These are phyloP conservation scores for Hymenochirus boettgeri DNA, from an alignment of 2,113 vertebrate genomes.

Conservation along the genomic window DNA sequence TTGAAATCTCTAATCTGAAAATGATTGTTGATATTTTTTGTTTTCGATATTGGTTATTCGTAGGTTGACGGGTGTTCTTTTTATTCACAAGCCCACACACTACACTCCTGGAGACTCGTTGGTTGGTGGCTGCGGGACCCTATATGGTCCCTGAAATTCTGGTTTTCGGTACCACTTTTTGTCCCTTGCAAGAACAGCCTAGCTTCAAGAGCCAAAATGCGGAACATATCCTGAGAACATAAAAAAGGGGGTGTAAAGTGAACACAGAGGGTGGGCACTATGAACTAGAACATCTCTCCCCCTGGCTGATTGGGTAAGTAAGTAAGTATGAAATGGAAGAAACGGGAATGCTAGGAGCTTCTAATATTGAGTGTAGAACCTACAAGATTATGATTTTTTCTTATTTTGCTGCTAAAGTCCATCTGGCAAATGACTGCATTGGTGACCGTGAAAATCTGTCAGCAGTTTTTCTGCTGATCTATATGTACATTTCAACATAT, in stretches of 20 bases:
- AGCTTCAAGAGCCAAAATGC: conserved; percentile 81
- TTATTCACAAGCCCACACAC: conserved; percentile 90
- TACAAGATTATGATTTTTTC: too few relatives aligned
- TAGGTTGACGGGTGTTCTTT: conserved; percentile 94
- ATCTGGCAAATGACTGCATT: too few relatives aligned
- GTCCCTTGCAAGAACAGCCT: conserved; percentile 77
- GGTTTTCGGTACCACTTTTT: conserved; percentile 65
- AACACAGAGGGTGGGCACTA: conserved; percentile 66
- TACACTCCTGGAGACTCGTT: conserved; percentile 94
- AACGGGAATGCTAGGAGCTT: conserved; percentile 20
- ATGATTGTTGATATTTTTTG: too few relatives aligned
- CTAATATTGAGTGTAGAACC: conserved; percentile 12
- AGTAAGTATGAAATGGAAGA: not conserved
- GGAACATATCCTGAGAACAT: conserved; percentile 86
- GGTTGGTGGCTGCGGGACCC: conserved; percentile 89
- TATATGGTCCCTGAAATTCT: conserved; percentile 93
- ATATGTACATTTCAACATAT: too few relatives aligned
- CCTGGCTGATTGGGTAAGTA: conserved; percentile 41
- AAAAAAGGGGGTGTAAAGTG: conserved; percentile 57
- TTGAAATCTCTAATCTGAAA: too few relatives aligned
- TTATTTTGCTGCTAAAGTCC: too few relatives aligned
- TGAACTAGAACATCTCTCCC: conserved; percentile 89
- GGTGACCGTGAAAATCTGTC: too few relatives aligned
- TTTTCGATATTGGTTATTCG: not conserved
- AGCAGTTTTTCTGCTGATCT: too few relatives aligned